phyloP scores from a whole-genome alignment of 1,140 invertebrate species.

The Cydia amplana region DNA sequence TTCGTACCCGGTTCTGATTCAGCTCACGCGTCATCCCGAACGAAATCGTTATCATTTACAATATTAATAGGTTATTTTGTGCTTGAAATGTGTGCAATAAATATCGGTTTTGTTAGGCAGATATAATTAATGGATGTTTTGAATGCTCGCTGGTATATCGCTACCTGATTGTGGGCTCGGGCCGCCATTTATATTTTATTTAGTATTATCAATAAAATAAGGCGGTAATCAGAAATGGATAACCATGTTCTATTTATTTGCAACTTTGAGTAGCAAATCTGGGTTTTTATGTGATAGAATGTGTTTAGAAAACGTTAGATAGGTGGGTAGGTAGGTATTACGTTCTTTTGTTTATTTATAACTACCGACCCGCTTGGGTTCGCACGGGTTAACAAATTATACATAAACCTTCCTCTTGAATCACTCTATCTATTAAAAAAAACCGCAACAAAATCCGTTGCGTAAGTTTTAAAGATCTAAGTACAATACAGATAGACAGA shows the following conservation, averaged over 20 bases:
- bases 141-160: slow-evolving; percentile 20
- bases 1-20: neutral
- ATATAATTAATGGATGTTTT: slow-evolving; percentile 45
- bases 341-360: no score
- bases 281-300: neutral
- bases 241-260: slow-evolving; percentile 4
- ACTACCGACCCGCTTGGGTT: no score
- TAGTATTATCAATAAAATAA: slow-evolving; percentile 8
- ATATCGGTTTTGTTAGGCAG: slow-evolving; percentile 46
- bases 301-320: neutral
- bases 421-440: no score
- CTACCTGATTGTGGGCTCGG: slow-evolving; percentile 19
- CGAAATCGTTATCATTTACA: slow-evolving; percentile 61
- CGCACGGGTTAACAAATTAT: no score
- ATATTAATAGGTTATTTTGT: slow-evolving; percentile 67
- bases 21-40: slow-evolving; percentile 31
- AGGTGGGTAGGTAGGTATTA: no score
- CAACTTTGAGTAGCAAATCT: neutral
- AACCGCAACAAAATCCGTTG: no score
- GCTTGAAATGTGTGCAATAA: slow-evolving; percentile 51
- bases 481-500: no score
- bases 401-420: no score
- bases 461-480: no score
- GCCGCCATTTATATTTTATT: slow-evolving; percentile 7
- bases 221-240: neutral